phyloP scores from a whole-genome alignment of 2,113 vertebrate genomes.

The Odontesthes bonariensis region DNA sequence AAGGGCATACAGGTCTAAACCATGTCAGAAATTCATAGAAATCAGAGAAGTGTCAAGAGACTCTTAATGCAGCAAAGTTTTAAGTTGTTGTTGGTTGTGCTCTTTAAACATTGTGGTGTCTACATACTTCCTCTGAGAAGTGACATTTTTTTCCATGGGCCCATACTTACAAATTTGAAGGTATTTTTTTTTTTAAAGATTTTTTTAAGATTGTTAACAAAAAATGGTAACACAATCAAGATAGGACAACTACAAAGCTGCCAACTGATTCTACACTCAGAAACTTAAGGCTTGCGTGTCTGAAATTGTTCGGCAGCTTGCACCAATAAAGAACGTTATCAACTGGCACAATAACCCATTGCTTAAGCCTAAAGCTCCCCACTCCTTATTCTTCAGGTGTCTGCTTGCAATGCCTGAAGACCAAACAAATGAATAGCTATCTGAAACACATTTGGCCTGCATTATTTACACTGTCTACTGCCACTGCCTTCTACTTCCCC shows the following conservation, averaged over 20 bases:
- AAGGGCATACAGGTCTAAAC: slow-evolving; percentile 2
- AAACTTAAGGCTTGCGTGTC: not conserved
- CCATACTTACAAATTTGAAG: not conserved
- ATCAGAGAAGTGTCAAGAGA: not conserved
- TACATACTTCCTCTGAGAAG: not conserved
- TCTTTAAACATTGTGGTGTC: not conserved
- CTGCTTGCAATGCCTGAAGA: slow-evolving; percentile 13
- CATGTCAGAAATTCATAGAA: not conserved
- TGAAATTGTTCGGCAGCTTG: not conserved
- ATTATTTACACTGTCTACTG: not conserved
- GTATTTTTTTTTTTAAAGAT: not conserved
- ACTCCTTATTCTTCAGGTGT: not conserved
- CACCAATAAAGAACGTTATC: not conserved
- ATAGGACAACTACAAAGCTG: not conserved
- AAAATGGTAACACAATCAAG: not conserved
- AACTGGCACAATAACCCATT: not conserved
- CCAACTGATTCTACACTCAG: not conserved
- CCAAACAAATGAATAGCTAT: not conserved
- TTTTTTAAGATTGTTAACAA: not conserved
- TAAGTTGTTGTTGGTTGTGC: not conserved
- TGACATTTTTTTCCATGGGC: not conserved
- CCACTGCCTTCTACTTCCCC: not conserved
- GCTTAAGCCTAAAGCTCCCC: not conserved
- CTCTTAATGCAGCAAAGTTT: not conserved
- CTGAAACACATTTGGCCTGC: not conserved